Percentiles rank a stretch among this genome's conserved stretches.
phyloP scores from a whole-genome alignment of 2,797 vertebrate genomes.

The Chelon labrosus region DNA sequence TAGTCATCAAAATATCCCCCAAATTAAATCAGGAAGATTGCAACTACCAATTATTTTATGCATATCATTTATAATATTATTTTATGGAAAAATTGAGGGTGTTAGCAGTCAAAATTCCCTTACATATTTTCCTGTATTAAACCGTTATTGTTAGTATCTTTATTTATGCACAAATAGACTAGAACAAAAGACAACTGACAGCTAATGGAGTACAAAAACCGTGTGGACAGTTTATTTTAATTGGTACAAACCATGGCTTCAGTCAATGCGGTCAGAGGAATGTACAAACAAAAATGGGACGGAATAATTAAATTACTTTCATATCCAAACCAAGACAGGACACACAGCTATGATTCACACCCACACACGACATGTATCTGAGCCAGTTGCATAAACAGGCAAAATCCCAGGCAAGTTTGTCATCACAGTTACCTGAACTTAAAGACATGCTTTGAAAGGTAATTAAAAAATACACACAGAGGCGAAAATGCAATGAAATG shows the following conservation, averaged over 20 bases:
- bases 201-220: constrained; percentile 51
- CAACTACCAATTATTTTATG: no score
- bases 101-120: no score
- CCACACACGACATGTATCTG: constrained; percentile 7
- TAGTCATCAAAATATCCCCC: background rate
- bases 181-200: background rate
- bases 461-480: constrained; percentile 40
- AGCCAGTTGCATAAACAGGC: constrained; percentile 27
- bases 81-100: no score
- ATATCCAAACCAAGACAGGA: constrained; percentile 26
- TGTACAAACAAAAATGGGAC: constrained; percentile 38
- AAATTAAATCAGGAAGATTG: no score
- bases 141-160: background rate
- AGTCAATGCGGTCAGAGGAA: constrained; percentile 21
- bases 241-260: constrained; percentile 53
- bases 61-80: no score
- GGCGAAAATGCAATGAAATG: constrained; percentile 32
- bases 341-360: constrained; percentile 11
- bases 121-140: background rate
- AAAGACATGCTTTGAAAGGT: constrained; percentile 45
- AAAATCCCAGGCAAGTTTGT: constrained; percentile 45
- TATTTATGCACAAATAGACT: background rate
- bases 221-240: constrained; percentile 52
- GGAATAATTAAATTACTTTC: constrained; percentile 12
- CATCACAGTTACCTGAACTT: constrained; percentile 21